Evolutionary conservation across 2,113 vertebrate species (phyloP).

Genomic region (Mystacornis crossleyi): DNA sequence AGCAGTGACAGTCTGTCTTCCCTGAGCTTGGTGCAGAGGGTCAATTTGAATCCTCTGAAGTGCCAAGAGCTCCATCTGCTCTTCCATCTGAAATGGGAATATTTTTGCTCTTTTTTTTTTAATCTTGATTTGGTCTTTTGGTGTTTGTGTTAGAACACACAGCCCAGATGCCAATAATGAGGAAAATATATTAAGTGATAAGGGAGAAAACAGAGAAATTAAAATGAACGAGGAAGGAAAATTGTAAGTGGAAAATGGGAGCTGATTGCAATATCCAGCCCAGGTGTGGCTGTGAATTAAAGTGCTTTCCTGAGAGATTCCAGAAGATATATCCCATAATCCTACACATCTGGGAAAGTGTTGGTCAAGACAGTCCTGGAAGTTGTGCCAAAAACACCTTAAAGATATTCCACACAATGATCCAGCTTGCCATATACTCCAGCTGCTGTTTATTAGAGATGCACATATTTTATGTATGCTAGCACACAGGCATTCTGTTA

Average conservation of each 20-base stretch:
- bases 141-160: conserved; percentile 69
- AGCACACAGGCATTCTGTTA: not conserved
- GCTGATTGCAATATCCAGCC: conserved; percentile 25
- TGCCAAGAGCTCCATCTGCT: conserved; percentile 84
- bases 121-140: conserved; percentile 76
- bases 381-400: conserved; percentile 65
- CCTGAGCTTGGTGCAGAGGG: conserved; percentile 75
- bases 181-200: conserved; percentile 67
- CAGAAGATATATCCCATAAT: conserved; percentile 57
- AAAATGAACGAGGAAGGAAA: conserved; percentile 50
- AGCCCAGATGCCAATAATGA: conserved; percentile 72
- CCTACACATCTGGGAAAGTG: conserved; percentile 52
- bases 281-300: conserved; percentile 61
- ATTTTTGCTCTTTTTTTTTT: conserved; percentile 77
- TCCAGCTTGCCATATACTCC: conserved; percentile 27
- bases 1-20: conserved; percentile 76
- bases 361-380: conserved; percentile 53
- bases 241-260: conserved; percentile 47
- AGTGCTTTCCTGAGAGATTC: conserved; percentile 36
- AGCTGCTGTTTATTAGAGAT: conserved; percentile 63
- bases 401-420: conserved; percentile 51
- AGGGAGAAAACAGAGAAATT: conserved; percentile 55
- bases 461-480: conserved; percentile 43
- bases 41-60: conserved; percentile 78
- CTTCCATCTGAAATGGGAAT: conserved; percentile 82